Evolutionary conservation across 2,888 invertebrate species (phyloP).

Genomic region (Cryptus viduatorius): DNA sequence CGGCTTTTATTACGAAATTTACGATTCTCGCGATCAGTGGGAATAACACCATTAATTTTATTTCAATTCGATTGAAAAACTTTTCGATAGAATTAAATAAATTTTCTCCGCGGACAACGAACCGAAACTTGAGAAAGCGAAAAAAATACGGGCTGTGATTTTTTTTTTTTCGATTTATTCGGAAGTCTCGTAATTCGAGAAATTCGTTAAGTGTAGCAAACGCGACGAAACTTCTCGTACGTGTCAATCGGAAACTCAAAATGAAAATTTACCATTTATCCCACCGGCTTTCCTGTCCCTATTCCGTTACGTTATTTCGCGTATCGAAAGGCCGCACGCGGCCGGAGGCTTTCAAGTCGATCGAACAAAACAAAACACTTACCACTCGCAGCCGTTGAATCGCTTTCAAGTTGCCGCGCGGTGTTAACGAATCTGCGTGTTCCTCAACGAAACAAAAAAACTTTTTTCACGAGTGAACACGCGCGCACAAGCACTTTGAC

Average conservation of each 20-base stretch:
- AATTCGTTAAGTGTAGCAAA: constrained; percentile 5
- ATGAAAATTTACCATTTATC: neutral
- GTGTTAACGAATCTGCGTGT: constrained; percentile 72
- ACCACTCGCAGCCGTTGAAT: constrained; percentile 68
- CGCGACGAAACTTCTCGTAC: constrained; percentile 18
- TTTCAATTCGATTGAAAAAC: too few species aligned
- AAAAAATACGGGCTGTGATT: too few species aligned
- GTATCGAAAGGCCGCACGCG: constrained; percentile 9
- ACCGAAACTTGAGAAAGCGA: too few species aligned
- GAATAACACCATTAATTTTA: too few species aligned
- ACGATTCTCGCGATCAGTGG: too few species aligned
- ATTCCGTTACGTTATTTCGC: constrained; percentile 10
- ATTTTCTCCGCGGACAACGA: too few species aligned
- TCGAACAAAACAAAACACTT: constrained; percentile 62
- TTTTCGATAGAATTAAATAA: too few species aligned
- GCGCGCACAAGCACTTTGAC: constrained; percentile 2
- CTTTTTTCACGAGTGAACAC: constrained; percentile 20
- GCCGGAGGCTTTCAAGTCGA: neutral
- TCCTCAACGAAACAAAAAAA: constrained; percentile 36
- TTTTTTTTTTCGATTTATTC: too few species aligned
- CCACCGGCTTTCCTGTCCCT: neutral
- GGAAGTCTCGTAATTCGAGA: too few species aligned
- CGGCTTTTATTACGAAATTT: too few species aligned
- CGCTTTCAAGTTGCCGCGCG: constrained; percentile 70
- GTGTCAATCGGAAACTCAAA: too few species aligned